Evolutionary conservation across 1,140 invertebrate genomes (phyloP).

Genomic region (Pomphorhynchus laevis): DNA sequence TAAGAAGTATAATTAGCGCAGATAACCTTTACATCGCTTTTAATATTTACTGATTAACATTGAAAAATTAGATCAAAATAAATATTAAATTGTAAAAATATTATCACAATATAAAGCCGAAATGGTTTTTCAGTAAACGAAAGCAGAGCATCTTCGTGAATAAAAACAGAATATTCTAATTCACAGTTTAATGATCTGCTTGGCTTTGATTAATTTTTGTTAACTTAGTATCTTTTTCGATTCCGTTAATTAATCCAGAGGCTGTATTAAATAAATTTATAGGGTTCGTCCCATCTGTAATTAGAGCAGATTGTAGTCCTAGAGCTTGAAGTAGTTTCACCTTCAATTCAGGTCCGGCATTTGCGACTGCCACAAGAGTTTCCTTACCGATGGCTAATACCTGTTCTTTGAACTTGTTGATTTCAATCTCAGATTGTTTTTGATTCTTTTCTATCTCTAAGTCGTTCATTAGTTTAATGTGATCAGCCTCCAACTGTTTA

Average conservation of each 20-base stretch:
- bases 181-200: background rate
- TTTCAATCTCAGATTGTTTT: constrained; percentile 13
- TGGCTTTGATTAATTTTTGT: background rate
- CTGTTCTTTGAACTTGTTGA: constrained; percentile 14
- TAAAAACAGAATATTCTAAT: background rate
- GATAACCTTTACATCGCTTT: too few relatives aligned
- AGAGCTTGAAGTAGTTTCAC: constrained; percentile 14
- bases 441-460: constrained; percentile 13
- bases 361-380: constrained; percentile 14
- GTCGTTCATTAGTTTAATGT: constrained; percentile 10
- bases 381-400: constrained; percentile 13
- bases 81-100: too few relatives aligned
- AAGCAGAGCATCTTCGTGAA: too few relatives aligned
- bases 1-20: too few relatives aligned
- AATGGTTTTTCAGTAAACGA: too few relatives aligned
- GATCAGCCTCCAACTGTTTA: constrained; percentile 10
- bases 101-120: too few relatives aligned
- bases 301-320: constrained; percentile 13
- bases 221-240: background rate
- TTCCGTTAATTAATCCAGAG: constrained; percentile 19
- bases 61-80: too few relatives aligned
- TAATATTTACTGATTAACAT: too few relatives aligned
- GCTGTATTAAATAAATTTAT: constrained; percentile 24
- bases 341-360: constrained; percentile 13
- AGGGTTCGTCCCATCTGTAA: constrained; percentile 19